Base-by-base conservation (phyloP, 2,888 invertebrate species). In the Loripinus fragilis region DNA sequence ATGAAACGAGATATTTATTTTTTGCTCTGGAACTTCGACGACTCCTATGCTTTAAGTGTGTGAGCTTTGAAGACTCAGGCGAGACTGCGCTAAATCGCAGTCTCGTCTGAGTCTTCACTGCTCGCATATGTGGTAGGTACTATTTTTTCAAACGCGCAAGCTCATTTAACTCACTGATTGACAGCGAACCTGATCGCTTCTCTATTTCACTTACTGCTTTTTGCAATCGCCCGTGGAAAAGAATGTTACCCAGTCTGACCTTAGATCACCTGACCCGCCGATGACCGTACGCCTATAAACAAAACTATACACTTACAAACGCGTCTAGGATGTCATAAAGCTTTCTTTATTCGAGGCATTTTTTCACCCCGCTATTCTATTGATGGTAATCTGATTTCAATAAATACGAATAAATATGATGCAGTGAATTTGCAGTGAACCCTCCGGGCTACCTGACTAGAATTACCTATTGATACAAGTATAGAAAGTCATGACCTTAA, bases 221-320 rank as follows among this genome's bases (percentile, higher is more conserved):
- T 64, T 70, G 70, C 70, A 70, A 70, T 52, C 20, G 55, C 35
- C 52, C 48, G 70, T 70, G 38, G 48, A 70, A 60, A 48, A 33
- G 48, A 70, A 70, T 70, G 71, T 84, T 80, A 84, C 81, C 81
- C 78, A 38, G 73, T 30, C 60, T 81, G 84, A 81, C 84, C 84
- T 76, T 71, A 45, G 67, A 48, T 70, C 71, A 52, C 70, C 76
- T 79, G 84, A 81, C 81, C 81, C 64, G 68, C 50, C 42, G 67
- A 69, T 84, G 84, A 84, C 84, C 84, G 80, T 65, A 50, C 69
- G 74, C 69, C 67, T 68, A 78, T 80, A 80, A 80, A 84, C 76
- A 70, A 84, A 12, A 42, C 67, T 25, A 41, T 28, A 67, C 28
- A 41, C 41, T 23, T 42, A 67, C 33, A 67, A 67, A 67, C 42